Conservation (phyloP, 1,140 invertebrate genomes). For the Drosophila nigromelanica region DNA sequence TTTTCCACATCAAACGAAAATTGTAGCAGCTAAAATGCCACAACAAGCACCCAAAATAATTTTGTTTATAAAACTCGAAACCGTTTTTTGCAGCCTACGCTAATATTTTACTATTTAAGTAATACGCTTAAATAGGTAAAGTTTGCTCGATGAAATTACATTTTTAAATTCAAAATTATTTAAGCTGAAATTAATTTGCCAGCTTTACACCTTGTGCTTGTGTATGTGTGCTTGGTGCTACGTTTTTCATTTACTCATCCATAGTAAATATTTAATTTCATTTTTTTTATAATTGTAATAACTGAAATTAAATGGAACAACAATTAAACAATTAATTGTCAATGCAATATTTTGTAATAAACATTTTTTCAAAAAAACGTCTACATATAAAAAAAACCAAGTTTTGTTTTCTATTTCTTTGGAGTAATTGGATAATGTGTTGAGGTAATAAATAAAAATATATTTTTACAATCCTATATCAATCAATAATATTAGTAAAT, state of each 20-base stretch:
- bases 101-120: constrained; percentile 65
- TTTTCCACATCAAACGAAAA: constrained; percentile 32
- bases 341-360: constrained; percentile 81
- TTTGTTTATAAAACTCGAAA: constrained; percentile 6
- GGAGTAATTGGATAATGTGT: no score
- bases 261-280: constrained; percentile 59
- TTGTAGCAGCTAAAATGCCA: constrained; percentile 24
- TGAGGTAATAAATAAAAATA: no score
- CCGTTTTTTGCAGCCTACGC: constrained; percentile 12
- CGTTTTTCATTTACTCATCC: constrained; percentile 52
- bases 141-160: constrained; percentile 44
- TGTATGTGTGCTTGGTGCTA: constrained; percentile 22
- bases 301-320: constrained; percentile 54
- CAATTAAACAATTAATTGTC: constrained; percentile 66
- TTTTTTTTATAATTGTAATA: constrained; percentile 56
- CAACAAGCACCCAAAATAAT: constrained; percentile 14
- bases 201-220: constrained; percentile 29
- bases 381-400: constrained; percentile 14
- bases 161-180: constrained; percentile 13
- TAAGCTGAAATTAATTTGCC: constrained; percentile 1
- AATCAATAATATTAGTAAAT: no score
- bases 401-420: background rate
- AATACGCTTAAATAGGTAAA: constrained; percentile 59
- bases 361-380: constrained; percentile 41
- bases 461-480: no score